Conservation (phyloP, 1,140 invertebrate species). For the Macrotrachela quadricornifera region DNA sequence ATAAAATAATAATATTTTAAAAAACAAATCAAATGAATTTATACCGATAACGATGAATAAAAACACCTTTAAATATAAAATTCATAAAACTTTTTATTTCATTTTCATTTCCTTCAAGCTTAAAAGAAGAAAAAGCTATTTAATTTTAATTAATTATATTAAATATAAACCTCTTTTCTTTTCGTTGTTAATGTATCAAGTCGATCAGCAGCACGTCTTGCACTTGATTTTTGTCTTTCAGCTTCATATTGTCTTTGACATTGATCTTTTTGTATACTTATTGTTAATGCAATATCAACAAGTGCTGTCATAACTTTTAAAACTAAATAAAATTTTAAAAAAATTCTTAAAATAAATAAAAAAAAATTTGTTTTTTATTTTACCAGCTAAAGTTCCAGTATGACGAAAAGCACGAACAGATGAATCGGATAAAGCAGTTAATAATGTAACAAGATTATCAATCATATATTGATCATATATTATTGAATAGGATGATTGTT, state of each 20-base stretch:
- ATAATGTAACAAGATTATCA: constrained; percentile 89
- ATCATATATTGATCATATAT: constrained; percentile 98
- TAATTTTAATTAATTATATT: no score
- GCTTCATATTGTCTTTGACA: constrained; percentile 90
- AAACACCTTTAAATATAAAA: constrained; percentile 98
- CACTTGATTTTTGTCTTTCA: constrained; percentile 63
- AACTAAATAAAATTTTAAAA: constrained; percentile 33
- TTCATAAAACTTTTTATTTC: constrained; percentile 98
- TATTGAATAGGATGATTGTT: constrained; percentile 93
- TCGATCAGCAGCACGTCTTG: constrained; percentile 50
- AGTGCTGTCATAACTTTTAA: constrained; percentile 98
- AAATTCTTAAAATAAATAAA: no score
- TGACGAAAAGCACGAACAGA: constrained; percentile 94
- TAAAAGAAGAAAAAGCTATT: no score
- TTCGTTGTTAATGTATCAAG: constrained; percentile 74
- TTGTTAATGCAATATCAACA: constrained; percentile 83
- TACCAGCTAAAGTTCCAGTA: constrained; percentile 70
- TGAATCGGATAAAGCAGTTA: constrained; percentile 90
- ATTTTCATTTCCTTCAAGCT: constrained; percentile 81
- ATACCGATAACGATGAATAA: constrained; percentile 48
- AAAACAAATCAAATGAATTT: no score
- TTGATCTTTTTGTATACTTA: constrained; percentile 86
- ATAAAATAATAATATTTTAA: neutral
- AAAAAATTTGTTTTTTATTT: no score
- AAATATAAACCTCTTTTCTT: constrained; percentile 44